phyloP scores from a whole-genome alignment of 2,797 vertebrate species.

The Eulemur rubriventer region DNA sequence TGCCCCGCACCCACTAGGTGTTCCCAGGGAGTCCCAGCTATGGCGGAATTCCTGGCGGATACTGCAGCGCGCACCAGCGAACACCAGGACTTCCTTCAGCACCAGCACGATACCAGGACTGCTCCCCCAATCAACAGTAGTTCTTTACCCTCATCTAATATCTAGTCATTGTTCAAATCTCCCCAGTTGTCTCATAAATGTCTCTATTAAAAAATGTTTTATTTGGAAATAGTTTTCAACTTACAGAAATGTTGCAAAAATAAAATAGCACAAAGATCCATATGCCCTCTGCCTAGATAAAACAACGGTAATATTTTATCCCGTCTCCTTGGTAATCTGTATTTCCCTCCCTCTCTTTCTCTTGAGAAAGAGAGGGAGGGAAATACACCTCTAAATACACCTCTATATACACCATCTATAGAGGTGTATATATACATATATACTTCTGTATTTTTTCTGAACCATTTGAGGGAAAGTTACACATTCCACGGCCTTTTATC shows the following conservation, averaged over 20 bases:
- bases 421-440: neutral
- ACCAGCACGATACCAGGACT: neutral
- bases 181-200: neutral
- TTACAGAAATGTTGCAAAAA: neutral
- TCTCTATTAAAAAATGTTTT: neutral
- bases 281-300: neutral
- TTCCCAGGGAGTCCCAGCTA: neutral
- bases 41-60: neutral
- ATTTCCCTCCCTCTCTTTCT: no score
- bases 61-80: neutral
- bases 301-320: neutral
- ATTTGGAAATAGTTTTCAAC: neutral
- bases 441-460: neutral
- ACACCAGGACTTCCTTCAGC: neutral
- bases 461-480: neutral
- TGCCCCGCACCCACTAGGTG: fast-evolving
- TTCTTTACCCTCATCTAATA: neutral
- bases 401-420: no score
- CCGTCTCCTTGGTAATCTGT: neutral
- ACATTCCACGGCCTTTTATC: neutral
- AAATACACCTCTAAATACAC: no score
- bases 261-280: neutral
- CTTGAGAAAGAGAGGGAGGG: no score
- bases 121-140: neutral
- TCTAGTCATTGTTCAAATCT: neutral